Base-by-base conservation (phyloP, 2,888 invertebrate species). In the Itoplectis maculator region DNA sequence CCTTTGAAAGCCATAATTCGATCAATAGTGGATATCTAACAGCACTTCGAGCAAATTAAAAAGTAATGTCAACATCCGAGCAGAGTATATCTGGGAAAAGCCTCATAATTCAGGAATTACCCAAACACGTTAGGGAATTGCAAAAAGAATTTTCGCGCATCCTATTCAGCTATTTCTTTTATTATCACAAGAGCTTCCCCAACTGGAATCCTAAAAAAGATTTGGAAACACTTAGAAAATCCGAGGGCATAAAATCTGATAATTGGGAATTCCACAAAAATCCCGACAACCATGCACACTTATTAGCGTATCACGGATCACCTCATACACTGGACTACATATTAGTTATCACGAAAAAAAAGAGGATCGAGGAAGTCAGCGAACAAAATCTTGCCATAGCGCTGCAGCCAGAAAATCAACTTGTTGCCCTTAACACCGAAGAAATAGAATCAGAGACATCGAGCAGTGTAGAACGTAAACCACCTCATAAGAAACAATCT, bases 381-480 rank as follows among this genome's bases (percentile, higher is more conserved):
- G 54, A 75, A 75, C 51, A 75, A 75, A 65, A 69, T 49, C 56
- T 72, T 78, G 70, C 70, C 4, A 42, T 78, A 49, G 78, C 79
- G 6, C 3, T 72, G 37, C 65, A 11, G 37, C 47, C 72, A 45
- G 79, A 72, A 79, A 29, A 51, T 79, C 45, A 49, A 49, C 45
- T 79, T 37, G 72, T 40, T 72, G 23, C 5, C 45, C 11, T 5
- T 56, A 18, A 49, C 18, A 7, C 15, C n/a, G 29, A 56, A 66
- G 15, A 70, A 66, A 11, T 37, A 73, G 56, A 37, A 20, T 79
- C 73, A 9, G 79, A 47, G 73, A 56, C 72, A 35, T 79, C 73
- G 13, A n/a, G n/a, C n/a, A n/a, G n/a, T n/a, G n/a, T n/a, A n/a
- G n/a, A n/a, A n/a, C n/a, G n/a, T n/a, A n/a, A 79, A 73, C 72